phyloP scores from a whole-genome alignment of 2,113 vertebrate genomes.

The Callospermophilus lateralis region DNA sequence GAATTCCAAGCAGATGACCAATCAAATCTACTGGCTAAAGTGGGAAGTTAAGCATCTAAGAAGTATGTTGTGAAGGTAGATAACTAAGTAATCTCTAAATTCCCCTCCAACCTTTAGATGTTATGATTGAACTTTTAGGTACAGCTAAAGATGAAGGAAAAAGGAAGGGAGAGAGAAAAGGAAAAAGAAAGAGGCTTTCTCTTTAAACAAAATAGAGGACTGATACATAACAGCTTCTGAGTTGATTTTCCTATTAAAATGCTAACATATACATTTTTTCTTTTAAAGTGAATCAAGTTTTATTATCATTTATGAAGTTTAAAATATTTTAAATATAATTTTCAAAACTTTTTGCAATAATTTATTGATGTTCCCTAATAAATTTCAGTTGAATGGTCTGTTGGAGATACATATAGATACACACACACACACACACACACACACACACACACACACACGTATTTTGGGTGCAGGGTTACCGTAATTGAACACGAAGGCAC shows the following conservation, averaged over 20 bases:
- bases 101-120: background rate
- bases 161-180: background rate
- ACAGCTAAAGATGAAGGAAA: background rate
- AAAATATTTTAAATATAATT: slow-evolving; percentile 8
- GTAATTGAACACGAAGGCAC: background rate
- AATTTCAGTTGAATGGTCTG: background rate
- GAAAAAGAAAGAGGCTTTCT: background rate
- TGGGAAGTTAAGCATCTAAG: background rate
- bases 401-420: background rate
- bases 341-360: background rate
- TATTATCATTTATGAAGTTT: background rate
- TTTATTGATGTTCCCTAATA: background rate
- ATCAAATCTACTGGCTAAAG: background rate
- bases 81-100: background rate
- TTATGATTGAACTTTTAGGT: background rate
- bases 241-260: background rate
- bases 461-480: too few species aligned
- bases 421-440: too few species aligned
- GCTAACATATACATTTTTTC: background rate
- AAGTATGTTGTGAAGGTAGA: background rate
- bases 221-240: background rate
- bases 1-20: background rate
- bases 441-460: too few species aligned
- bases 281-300: slow-evolving; percentile 18
- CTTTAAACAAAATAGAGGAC: background rate